Evolutionary conservation across 2,113 vertebrate species (phyloP).

Genomic region (Trinectes maculatus): DNA sequence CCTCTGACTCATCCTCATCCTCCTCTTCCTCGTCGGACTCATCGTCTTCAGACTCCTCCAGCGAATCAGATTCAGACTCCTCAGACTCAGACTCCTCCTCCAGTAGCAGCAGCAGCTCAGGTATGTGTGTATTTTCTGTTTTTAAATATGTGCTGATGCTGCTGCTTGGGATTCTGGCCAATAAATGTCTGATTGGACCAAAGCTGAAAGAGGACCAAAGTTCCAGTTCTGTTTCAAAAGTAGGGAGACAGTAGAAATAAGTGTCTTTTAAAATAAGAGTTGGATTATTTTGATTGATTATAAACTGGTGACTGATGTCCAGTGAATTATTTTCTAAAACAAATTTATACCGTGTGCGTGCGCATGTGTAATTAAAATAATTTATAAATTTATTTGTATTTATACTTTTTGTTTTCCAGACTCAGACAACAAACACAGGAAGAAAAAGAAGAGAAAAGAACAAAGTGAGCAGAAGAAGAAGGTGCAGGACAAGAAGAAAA

Average conservation of each 20-base stretch:
- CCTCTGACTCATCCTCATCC: constrained; percentile 83
- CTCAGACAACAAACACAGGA: constrained; percentile 60
- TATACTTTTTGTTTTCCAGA: constrained; percentile 40
- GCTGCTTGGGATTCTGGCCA: background rate
- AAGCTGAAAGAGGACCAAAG: no score
- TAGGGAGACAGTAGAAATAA: background rate
- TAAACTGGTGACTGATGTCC: no score
- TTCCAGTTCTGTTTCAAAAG: background rate
- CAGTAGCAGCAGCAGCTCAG: constrained; percentile 85
- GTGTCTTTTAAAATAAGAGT: no score
- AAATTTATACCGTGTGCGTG: no score
- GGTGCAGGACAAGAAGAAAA: constrained; percentile 25
- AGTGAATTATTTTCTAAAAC: no score
- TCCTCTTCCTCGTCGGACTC: constrained; percentile 83
- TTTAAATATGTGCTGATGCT: background rate
- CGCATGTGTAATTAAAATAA: no score
- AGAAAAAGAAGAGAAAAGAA: constrained; percentile 65
- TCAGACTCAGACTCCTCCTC: constrained; percentile 84
- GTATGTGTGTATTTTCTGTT: constrained; percentile 64
- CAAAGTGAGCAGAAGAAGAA: constrained; percentile 46
- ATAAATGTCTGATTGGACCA: background rate
- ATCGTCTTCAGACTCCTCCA: constrained; percentile 83
- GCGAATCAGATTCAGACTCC: constrained; percentile 81
- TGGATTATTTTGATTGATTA: no score
- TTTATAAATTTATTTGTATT: no score